These are phyloP conservation scores for Pachyrhynchus sulphureomaculatus DNA, from an alignment of 1,140 invertebrate genomes.

Conservation along the genomic window DNA sequence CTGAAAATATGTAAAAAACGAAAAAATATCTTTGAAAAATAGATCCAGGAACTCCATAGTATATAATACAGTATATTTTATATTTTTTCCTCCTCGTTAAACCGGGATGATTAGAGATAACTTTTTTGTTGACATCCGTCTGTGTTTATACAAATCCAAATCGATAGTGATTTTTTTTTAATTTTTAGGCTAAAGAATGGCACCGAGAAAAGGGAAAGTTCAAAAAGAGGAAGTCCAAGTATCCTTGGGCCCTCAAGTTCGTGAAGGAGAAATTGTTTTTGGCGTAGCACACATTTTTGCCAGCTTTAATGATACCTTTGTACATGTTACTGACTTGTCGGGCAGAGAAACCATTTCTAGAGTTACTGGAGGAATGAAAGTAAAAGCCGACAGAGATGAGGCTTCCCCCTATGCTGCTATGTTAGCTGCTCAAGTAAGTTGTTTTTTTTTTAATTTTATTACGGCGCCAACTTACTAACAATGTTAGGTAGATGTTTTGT, in stretches of 20 bases:
- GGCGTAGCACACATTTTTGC: slow-evolving; percentile 99
- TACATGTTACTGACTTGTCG: slow-evolving; percentile 98
- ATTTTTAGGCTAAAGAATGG: slow-evolving; percentile 68
- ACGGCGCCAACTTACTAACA: no score
- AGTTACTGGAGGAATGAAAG: slow-evolving; percentile 99
- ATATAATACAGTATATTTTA: background rate
- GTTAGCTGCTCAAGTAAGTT: slow-evolving; percentile 94
- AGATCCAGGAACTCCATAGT: background rate
- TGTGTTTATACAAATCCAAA: background rate
- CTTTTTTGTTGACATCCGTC: background rate
- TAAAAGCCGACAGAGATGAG: slow-evolving; percentile 99
- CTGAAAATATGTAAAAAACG: background rate
- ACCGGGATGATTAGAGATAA: background rate
- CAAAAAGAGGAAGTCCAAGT: slow-evolving; percentile 97
- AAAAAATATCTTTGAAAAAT: background rate
- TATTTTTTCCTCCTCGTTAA: background rate
- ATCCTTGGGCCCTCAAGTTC: slow-evolving; percentile 93
- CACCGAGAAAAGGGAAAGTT: slow-evolving; percentile 95
- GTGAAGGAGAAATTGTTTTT: slow-evolving; percentile 97
- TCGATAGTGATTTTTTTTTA: background rate
- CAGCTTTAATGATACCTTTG: slow-evolving; percentile 99
- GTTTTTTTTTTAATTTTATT: no score
- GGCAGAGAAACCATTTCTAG: slow-evolving; percentile 98
- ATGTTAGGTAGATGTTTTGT: no score
- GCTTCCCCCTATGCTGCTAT: slow-evolving; percentile 99